phyloP scores from a whole-genome alignment of 23 tunicate species.

The Trididemnum miniatum region DNA sequence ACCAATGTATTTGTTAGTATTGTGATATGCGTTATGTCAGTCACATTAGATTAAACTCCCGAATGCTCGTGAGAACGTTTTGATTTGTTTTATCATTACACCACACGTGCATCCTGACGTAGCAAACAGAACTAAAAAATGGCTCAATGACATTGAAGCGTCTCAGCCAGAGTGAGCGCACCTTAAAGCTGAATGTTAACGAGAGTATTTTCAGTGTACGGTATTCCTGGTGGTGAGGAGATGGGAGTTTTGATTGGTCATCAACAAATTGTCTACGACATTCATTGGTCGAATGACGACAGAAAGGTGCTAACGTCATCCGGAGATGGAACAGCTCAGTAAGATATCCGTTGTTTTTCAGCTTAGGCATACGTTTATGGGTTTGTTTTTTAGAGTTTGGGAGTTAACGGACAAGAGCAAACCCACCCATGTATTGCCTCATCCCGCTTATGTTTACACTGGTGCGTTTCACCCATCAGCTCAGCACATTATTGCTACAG shows the following conservation, averaged over 20 bases:
- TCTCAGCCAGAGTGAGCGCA: no score
- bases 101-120: no score
- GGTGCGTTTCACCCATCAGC: slow-evolving; percentile 84
- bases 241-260: slow-evolving; percentile 79
- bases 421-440: slow-evolving; percentile 76
- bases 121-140: no score
- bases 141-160: no score
- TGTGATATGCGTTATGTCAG: no score
- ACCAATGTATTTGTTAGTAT: no score
- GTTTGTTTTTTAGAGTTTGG: slow-evolving; percentile 69
- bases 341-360: background rate
- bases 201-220: slow-evolving; percentile 74
- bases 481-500: slow-evolving; percentile 82
- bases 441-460: slow-evolving; percentile 91
- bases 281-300: slow-evolving; percentile 88
- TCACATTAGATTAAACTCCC: no score
- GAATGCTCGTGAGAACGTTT: no score
- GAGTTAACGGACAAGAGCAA: slow-evolving; percentile 53
- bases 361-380: background rate
- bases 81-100: no score
- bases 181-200: no score
- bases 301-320: slow-evolving; percentile 78
- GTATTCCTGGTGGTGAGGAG: slow-evolving; percentile 77
- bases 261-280: slow-evolving; percentile 90
- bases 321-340: slow-evolving; percentile 99